Evolutionary conservation across 2,888 invertebrate species (phyloP).

Genomic region (Limnephilus auricula): DNA sequence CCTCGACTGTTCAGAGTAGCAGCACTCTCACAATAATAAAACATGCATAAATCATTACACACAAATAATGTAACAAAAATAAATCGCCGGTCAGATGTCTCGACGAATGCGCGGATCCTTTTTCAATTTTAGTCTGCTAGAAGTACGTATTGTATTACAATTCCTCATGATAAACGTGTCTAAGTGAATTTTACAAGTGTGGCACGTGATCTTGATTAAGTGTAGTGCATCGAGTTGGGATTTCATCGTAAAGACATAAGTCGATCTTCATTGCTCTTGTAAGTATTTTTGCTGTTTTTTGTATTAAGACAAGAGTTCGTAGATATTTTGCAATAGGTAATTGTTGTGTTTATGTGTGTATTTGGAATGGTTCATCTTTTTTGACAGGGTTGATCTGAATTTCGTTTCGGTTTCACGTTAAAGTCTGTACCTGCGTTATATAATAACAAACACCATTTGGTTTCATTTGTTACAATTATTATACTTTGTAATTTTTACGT

Average conservation of each 20-base stretch:
- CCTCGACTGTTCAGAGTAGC: slow-evolving; percentile 26
- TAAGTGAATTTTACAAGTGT: background rate
- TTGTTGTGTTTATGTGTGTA: background rate
- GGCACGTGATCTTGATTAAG: background rate
- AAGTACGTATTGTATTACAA: background rate
- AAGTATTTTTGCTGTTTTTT: background rate
- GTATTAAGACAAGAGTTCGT: background rate
- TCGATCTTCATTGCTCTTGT: background rate
- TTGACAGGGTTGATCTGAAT: background rate
- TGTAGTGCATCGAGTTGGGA: background rate
- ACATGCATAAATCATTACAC: background rate
- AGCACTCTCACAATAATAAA: slow-evolving; percentile 37
- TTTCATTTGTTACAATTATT: background rate
- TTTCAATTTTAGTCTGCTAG: background rate
- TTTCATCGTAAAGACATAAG: background rate
- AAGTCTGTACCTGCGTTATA: background rate
- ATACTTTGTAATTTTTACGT: background rate
- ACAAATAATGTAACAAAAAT: slow-evolving; percentile 18
- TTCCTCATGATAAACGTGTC: background rate
- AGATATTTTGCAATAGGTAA: background rate
- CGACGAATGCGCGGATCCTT: background rate
- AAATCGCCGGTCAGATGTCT: slow-evolving; percentile 4
- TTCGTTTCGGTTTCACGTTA: background rate
- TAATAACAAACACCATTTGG: background rate
- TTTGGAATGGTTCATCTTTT: background rate